phyloP scores from a whole-genome alignment of 2,888 invertebrate genomes.

The Yponomeuta plumbellus region DNA sequence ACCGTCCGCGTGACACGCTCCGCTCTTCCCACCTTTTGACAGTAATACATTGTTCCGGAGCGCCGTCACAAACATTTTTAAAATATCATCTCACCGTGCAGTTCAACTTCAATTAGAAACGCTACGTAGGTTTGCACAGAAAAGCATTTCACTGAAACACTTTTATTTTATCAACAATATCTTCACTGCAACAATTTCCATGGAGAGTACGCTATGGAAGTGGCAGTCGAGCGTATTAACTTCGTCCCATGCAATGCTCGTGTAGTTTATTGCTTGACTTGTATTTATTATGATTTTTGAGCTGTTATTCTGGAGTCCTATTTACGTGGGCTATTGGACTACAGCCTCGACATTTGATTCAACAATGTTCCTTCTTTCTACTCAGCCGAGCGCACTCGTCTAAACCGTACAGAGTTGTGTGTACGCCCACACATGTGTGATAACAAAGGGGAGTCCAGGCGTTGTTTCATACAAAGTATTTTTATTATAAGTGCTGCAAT shows the following conservation, averaged over 20 bases:
- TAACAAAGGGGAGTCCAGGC: not conserved
- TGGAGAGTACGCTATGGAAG: too few species aligned
- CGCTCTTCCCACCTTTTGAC: conserved; percentile 11
- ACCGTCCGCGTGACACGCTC: conserved; percentile 5
- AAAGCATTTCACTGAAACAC: not conserved
- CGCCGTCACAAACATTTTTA: not conserved
- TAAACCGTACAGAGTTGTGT: not conserved
- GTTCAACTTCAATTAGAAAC: not conserved
- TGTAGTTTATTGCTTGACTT: not conserved
- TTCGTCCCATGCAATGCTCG: not conserved
- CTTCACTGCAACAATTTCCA: too few species aligned
- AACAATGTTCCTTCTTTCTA: conserved; percentile 8
- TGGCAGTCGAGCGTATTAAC: not conserved
- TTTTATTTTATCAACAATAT: too few species aligned
- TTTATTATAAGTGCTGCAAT: conserved; percentile 13
- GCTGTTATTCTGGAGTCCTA: not conserved
- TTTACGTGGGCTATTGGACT: not conserved
- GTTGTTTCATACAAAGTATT: conserved; percentile 9
- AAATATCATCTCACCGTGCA: not conserved
- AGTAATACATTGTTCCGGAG: not conserved
- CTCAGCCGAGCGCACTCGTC: not conserved
- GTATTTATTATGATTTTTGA: not conserved
- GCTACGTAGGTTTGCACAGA: not conserved
- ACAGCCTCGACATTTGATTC: not conserved
- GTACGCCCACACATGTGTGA: not conserved